Percentiles rank a stretch among this genome's conserved stretches.
Conservation (phyloP, 2,113 vertebrate species). For the Sander lucioperca region DNA sequence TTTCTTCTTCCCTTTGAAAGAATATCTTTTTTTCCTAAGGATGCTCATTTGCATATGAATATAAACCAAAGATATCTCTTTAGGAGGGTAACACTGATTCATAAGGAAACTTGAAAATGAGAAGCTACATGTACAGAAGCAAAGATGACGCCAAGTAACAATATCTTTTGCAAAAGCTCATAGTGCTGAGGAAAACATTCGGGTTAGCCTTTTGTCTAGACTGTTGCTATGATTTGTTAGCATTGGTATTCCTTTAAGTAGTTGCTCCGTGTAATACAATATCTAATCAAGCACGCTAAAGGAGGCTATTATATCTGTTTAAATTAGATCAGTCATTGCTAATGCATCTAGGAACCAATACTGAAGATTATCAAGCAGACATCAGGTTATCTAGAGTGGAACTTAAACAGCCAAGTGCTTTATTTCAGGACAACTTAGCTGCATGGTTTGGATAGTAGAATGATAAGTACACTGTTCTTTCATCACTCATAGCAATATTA, state of each 20-base stretch:
- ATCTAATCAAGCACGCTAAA: conserved; percentile 35
- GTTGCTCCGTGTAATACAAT: conserved; percentile 43
- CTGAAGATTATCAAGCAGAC: conserved; percentile 21
- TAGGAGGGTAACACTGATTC: conserved; percentile 34
- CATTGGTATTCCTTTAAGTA: conserved; percentile 35
- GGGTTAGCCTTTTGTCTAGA: conserved; percentile 41
- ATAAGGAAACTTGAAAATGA: conserved; percentile 63
- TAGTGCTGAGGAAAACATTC: conserved; percentile 27
- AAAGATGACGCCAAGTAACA: conserved; percentile 31
- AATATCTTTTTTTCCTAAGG: conserved; percentile 44
- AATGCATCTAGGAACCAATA: conserved; percentile 43
- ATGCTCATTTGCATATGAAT: conserved; percentile 76
- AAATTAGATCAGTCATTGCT: conserved; percentile 48
- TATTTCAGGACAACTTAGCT: not conserved
- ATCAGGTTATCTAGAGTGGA: conserved; percentile 30
- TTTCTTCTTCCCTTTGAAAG: conserved; percentile 52
- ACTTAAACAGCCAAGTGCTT: conserved; percentile 11
- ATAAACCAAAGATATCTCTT: conserved; percentile 71
- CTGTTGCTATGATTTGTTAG: conserved; percentile 43
- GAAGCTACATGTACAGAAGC: conserved; percentile 49
- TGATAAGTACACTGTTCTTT: not conserved
- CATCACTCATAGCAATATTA: not conserved
- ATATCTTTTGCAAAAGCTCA: conserved; percentile 37
- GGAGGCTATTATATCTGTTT: conserved; percentile 29
- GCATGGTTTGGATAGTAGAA: not conserved